Evolutionary conservation across 2,797 vertebrate species (phyloP).

Genomic region (Thripadectes ignobilis): DNA sequence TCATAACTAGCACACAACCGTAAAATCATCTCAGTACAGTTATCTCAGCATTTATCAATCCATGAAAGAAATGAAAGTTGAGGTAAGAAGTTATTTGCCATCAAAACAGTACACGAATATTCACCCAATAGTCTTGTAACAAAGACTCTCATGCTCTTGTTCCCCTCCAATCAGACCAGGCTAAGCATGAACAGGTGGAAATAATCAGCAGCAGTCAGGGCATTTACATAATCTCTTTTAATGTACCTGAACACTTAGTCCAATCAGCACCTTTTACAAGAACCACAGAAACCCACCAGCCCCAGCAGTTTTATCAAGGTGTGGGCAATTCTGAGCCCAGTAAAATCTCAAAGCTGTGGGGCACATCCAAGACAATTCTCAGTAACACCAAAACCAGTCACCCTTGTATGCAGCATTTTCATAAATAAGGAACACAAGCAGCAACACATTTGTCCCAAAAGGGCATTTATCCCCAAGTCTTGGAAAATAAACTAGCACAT

Average conservation of each 20-base stretch:
- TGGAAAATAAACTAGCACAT: background rate
- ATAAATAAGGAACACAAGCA: background rate
- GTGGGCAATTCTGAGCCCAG: background rate
- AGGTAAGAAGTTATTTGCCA: background rate
- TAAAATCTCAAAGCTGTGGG: background rate
- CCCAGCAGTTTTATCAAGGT: rapidly evolving
- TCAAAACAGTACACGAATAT: background rate
- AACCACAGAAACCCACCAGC: background rate
- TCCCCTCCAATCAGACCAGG: background rate
- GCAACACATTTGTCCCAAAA: background rate
- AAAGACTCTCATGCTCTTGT: background rate
- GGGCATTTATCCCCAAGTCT: background rate
- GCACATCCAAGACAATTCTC: background rate
- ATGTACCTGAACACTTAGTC: background rate
- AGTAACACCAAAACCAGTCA: background rate
- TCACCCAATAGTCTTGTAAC: background rate
- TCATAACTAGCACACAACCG: background rate
- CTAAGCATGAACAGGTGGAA: background rate
- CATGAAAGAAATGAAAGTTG: background rate
- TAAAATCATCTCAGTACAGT: no score
- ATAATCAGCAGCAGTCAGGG: background rate
- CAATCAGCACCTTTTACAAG: background rate
- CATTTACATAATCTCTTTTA: background rate
- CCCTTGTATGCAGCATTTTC: background rate
- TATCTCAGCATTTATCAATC: background rate